These are phyloP conservation scores for Eristalis pertinax DNA, from an alignment of 2,888 invertebrate genomes.

Conservation along the genomic window DNA sequence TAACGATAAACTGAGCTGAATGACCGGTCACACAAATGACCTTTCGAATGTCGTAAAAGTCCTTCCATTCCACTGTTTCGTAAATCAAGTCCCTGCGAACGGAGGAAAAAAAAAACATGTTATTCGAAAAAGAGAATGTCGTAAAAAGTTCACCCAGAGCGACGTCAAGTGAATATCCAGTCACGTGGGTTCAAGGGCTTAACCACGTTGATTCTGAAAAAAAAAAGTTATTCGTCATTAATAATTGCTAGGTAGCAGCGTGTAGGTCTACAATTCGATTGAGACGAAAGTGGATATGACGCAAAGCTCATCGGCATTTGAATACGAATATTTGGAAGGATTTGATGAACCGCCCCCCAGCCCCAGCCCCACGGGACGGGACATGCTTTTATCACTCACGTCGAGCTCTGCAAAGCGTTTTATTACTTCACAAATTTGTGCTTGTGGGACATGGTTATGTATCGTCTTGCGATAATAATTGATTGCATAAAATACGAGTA, in stretches of 20 bases:
- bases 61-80: constrained; percentile 11
- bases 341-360: no score
- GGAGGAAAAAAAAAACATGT: background rate
- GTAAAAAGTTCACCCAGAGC: constrained; percentile 38
- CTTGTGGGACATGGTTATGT: background rate
- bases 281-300: background rate
- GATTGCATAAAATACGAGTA: background rate
- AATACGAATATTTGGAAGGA: background rate
- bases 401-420: constrained; percentile 12
- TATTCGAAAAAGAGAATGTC: background rate
- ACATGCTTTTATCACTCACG: constrained; percentile 56
- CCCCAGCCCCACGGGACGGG: no score
- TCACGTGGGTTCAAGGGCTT: constrained; percentile 21
- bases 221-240: constrained; percentile 48
- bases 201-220: background rate
- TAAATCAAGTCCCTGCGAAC: constrained; percentile 45
- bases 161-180: constrained; percentile 19
- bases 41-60: constrained; percentile 37
- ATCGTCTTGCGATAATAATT: background rate
- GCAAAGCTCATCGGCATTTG: background rate
- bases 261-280: constrained; percentile 9
- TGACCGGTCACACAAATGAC: constrained; percentile 47
- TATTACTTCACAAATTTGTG: constrained; percentile 3
- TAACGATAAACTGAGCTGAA: constrained; percentile 41
- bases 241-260: constrained; percentile 42